Evolutionary conservation across 2,888 invertebrate genomes (phyloP), one percentile per base, ranked within the genome.

Genomic region (Rhimphoctona megacephalus): DNA sequence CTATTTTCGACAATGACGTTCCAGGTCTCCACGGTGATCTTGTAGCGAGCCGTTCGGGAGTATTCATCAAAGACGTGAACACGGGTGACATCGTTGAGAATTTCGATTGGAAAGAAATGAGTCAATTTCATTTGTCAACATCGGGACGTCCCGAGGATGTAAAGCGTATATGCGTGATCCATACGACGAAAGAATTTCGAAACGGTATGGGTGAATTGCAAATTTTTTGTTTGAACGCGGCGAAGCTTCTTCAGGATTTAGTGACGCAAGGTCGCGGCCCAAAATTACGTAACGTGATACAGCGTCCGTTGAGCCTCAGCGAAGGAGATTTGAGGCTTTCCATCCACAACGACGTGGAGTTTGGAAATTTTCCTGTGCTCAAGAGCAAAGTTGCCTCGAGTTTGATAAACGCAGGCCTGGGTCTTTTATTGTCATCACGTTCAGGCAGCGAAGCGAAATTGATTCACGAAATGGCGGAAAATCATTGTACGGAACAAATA

Each of bases 21-120:
- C 1, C 83, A 94, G 96, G 96, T 17, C 93, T 96, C 1, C 95
- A 96, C 91, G 96, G 96, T 66, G 95, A 95, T 43, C 93, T 97
- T 81, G 95, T 95, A 22, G 94, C 96, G 5, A 95, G 95, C 11
- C 90, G 95, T 0, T 93, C 94, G 17, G 96, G 96, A 74, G 94
- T 97, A 46, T 94, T 95, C 57, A 92, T 97, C 61, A 95, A 95
- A 43, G 96, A 96, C 89, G 94, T 95, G 7, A 95, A 93, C 90
- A 95, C 92, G 76, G 95, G 94, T 72, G 94, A 95, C 52, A 94
- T 94, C 72, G 95, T 95, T 79, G 94, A 95, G 46, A 94, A 94
- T 79, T 94, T 97, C 90, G 95, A 95, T 43, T 97, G 96, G 97
- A 95, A 95, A 88, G 95, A 96, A 83, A 95, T 96, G 88, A 95